Evolutionary conservation across 1,140 invertebrate genomes (phyloP).

Genomic region (Drosophila subobscura): DNA sequence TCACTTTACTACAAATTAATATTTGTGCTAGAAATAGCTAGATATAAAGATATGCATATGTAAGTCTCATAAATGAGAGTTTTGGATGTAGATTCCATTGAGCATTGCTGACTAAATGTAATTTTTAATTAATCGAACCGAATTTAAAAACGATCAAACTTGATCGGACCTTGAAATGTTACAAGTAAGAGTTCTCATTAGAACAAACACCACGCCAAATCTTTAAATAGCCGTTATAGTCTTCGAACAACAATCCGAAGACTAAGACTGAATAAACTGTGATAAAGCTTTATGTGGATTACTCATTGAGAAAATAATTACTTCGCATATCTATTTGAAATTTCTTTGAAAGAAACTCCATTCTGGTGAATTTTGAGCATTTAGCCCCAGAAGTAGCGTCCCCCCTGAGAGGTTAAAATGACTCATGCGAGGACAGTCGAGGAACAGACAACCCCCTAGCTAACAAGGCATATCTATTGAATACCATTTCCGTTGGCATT

Average conservation of each 20-base stretch:
- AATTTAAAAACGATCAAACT: not conserved
- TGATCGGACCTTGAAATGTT: no score
- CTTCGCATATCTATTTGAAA: not conserved
- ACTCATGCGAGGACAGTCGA: slow-evolving; percentile 22
- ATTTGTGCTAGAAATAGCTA: no score
- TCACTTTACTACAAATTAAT: no score
- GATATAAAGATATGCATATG: no score
- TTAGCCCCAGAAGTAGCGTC: not conserved
- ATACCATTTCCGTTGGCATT: slow-evolving; percentile 69
- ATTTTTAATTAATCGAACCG: no score
- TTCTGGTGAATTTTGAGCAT: slow-evolving; percentile 3
- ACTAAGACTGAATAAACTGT: no score
- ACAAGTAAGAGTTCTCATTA: no score
- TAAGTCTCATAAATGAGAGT: no score
- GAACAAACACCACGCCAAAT: no score
- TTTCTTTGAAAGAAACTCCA: slow-evolving; percentile 6
- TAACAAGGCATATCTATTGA: slow-evolving; percentile 76
- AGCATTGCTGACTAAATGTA: not conserved
- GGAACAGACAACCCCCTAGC: slow-evolving; percentile 10
- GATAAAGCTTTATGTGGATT: slow-evolving; percentile 3
- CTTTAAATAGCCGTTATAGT: no score
- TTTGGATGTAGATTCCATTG: no score
- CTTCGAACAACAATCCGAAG: no score
- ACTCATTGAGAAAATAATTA: not conserved
- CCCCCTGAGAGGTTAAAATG: slow-evolving; percentile 11